Percentiles rank a stretch among this genome's conserved stretches.
These are phyloP conservation scores for Bergia puertoricense DNA, from an alignment of 92 coral and sea anemone species.

Conservation along the genomic window DNA sequence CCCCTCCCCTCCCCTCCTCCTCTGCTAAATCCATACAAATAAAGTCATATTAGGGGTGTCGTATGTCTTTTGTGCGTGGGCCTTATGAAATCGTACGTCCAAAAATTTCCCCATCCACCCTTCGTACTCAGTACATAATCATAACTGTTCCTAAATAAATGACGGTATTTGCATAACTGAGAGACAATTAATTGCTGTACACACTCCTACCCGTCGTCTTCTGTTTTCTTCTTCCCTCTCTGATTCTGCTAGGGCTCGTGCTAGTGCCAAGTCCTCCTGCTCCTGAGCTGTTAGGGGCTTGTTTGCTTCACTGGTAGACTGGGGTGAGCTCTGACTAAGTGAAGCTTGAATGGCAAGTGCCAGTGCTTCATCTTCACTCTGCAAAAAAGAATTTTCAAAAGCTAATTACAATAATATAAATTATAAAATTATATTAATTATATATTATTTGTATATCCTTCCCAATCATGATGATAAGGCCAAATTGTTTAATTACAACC, in stretches of 20 bases:
- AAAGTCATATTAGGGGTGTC: too few relatives aligned
- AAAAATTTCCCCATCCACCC: too few relatives aligned
- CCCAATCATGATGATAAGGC: background rate
- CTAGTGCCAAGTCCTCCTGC: conserved; percentile 90
- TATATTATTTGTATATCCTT: too few relatives aligned
- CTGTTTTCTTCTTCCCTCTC: conserved; percentile 78
- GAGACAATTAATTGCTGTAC: background rate
- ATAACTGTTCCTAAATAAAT: background rate
- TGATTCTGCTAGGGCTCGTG: conserved; percentile 93
- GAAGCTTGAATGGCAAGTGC: conserved; percentile 98
- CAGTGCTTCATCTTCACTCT: conserved; percentile 99
- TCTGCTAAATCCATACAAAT: too few relatives aligned
- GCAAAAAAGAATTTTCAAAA: background rate
- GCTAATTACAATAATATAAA: too few relatives aligned
- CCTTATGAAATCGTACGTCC: too few relatives aligned
- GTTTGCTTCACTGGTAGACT: conserved; percentile 47
- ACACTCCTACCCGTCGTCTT: conserved; percentile 47
- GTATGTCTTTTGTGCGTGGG: too few relatives aligned
- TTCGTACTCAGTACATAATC: background rate
- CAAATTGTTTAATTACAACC: too few relatives aligned
- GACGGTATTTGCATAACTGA: background rate
- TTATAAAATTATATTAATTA: too few relatives aligned
- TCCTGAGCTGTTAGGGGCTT: conserved; percentile 76
- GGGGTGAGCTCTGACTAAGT: conserved; percentile 45
- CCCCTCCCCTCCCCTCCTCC: too few relatives aligned